Conservation (phyloP, 2,797 vertebrate genomes). For the Microcaecilia unicolor region DNA sequence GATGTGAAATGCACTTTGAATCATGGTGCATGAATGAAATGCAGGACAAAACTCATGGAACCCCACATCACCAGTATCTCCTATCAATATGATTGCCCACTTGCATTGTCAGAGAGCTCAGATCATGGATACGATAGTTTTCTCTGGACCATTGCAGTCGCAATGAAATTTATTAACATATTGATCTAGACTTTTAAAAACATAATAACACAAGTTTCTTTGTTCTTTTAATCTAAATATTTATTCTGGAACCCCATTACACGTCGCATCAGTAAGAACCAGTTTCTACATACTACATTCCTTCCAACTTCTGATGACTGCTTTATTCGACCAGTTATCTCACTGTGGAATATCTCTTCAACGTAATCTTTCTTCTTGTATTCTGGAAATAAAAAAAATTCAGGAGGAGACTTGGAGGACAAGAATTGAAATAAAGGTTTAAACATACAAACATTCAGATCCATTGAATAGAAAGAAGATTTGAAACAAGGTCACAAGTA, state of each 20-base stretch:
- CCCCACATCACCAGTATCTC: no score
- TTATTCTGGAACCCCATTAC: slow-evolving; percentile 23
- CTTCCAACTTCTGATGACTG: slow-evolving; percentile 36
- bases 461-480: slow-evolving; percentile 37
- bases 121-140: no score
- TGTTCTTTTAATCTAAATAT: slow-evolving; percentile 13
- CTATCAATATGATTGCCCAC: no score
- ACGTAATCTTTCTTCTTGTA: slow-evolving; percentile 28
- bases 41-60: no score
- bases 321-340: slow-evolving; percentile 32
- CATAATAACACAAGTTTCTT: slow-evolving; percentile 21
- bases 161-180: slow-evolving; percentile 1
- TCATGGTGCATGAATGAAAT: no score
- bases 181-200: slow-evolving; percentile 48
- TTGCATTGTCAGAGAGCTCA: not conserved
- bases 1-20: no score
- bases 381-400: slow-evolving; percentile 27
- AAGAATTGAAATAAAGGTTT: slow-evolving; percentile 22
- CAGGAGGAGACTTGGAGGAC: slow-evolving; percentile 5
- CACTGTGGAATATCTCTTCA: slow-evolving; percentile 33
- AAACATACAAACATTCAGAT: slow-evolving; percentile 20
- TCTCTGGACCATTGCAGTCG: slow-evolving; percentile 5
- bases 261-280: slow-evolving; percentile 20
- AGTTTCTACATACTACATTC: slow-evolving; percentile 25
- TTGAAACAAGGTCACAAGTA: slow-evolving; percentile 25